Evolutionary conservation across 2,113 vertebrate species (phyloP), one percentile per base, ranked within the genome.

Genomic region (Tursiops truncatus): DNA sequence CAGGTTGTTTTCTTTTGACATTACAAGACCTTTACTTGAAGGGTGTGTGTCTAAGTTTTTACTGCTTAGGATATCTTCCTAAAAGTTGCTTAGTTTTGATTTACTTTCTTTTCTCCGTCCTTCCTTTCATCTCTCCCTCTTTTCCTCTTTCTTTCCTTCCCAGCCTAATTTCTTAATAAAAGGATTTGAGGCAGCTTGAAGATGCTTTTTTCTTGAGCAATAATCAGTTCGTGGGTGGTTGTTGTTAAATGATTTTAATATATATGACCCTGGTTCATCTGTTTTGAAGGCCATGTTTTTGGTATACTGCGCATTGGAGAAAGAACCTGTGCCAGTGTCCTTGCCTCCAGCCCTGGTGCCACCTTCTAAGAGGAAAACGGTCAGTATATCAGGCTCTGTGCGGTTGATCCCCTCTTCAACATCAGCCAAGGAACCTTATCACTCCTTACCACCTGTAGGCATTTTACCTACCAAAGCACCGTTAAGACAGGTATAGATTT

Each of bases 251-350:
- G 41, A 80, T 91, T 81, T 83, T 93, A 93, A 79, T 77, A n/a
- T 97, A 50, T 95, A 13, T 98, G 70, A 95, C 20, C 14, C 41
- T 87, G 26, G 18, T 84, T 97, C 77, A 44, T 97, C 63, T 98
- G 10, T 98, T 92, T 97, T 98, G 92, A 88, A 99, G 99, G 99
- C 99, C 95, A 99, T 99, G 99, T 99, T 99, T 99, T 98, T 99
- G 99, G 99, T 99, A 58, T 99, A 99, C 98, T 99, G 99, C 95
- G 99, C 99, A 81, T 98, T 99, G 98, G 99, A 99, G 98, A 99
- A 99, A 41, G 99, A 99, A 97, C 98, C 99, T 88, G 99, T 99
- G 98, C 99, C 99, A 98, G 99, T 99, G 99, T 99, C 99, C 95
- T 98, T 99, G 95, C 99, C 99, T 81, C 98, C 99, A 97, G 98